Evolutionary conservation across 1,140 invertebrate genomes (phyloP), one percentile per base, ranked within the genome.

Genomic region (Brachionus plicatilis): DNA sequence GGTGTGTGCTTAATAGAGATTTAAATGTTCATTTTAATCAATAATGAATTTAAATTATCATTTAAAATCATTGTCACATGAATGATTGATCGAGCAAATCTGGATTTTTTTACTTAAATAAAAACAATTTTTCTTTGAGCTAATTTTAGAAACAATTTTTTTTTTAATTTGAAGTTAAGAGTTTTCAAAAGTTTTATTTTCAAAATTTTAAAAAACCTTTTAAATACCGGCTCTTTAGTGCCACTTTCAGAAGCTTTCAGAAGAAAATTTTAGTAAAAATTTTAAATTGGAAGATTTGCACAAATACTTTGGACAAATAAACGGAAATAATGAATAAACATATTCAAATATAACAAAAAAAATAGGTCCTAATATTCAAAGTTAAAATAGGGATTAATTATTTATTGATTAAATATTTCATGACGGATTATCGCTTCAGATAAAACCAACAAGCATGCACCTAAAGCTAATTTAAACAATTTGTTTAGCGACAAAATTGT

Each of bases 351-450:
- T 24, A 20, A 27, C 53, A 24, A 60, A 60, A 53, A 53, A 60
- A 20, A 24, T 60, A 27, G 53, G 53, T 9, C 53, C 20, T 24
- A 60, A 20, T 60, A 24, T 60, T 60, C 17, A 60, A 60, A 60
- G 53, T 60, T 60, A 60, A 60, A 24, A 60, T 60, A 27, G 17
- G 53, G 53, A 60, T 60, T 60, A 60, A 60, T 60, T 60, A 20
- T 60, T 60, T 60, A 60, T 60, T 60, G 53, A 60, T 60, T 60
- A 60, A 60, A 60, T 60, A 60, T 60, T 60, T 60, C 53, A 60
- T 60, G 53, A 60, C 7, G 53, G 53, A 60, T 60, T 60, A 60
- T 60, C 53, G 53, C 53, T 60, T 60, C 17, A 60, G 20, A 60
- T 17, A 60, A 60, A 60, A 60, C n/a, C 53, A 60, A 60, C 53